Conservation (phyloP, 2,888 invertebrate genomes). For the Drosophila atroscutellata region DNA sequence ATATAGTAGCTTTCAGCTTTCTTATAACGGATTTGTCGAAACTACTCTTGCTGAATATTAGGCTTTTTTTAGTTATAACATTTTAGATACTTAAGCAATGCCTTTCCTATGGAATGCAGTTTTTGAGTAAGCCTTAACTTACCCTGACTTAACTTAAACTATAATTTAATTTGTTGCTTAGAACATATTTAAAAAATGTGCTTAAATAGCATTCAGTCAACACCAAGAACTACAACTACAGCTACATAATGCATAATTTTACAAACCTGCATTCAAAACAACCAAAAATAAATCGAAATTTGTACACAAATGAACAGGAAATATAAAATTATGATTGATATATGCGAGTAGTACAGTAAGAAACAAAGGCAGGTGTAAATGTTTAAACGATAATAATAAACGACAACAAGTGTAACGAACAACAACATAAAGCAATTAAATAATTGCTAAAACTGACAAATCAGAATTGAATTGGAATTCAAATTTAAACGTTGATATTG, state of each 20-base stretch:
- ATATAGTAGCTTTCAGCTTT: not conserved
- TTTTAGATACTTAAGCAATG: not conserved
- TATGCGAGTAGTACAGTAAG: conserved; percentile 8
- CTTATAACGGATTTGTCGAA: not conserved
- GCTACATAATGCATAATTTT: conserved; percentile 1
- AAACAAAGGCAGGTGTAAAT: conserved; percentile 26
- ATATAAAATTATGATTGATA: conserved; percentile 4
- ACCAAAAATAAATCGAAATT: not conserved
- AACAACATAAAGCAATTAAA: conserved; percentile 58
- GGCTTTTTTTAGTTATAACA: not conserved
- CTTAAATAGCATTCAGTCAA: not conserved
- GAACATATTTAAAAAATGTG: not conserved
- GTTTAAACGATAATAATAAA: conserved; percentile 33
- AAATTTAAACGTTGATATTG: conserved; percentile 67
- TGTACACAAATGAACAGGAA: conserved; percentile 6
- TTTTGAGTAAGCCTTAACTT: not conserved
- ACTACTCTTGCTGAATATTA: not conserved
- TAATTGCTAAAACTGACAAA: conserved; percentile 41
- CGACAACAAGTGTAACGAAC: conserved; percentile 53
- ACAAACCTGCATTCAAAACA: conserved; percentile 2
- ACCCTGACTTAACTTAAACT: not conserved
- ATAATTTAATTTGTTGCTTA: not conserved
- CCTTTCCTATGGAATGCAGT: not conserved
- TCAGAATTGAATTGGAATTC: conserved; percentile 37
- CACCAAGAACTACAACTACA: not conserved